Conservation (phyloP, 2,797 vertebrate genomes). For the Hemibagrus guttatus region DNA sequence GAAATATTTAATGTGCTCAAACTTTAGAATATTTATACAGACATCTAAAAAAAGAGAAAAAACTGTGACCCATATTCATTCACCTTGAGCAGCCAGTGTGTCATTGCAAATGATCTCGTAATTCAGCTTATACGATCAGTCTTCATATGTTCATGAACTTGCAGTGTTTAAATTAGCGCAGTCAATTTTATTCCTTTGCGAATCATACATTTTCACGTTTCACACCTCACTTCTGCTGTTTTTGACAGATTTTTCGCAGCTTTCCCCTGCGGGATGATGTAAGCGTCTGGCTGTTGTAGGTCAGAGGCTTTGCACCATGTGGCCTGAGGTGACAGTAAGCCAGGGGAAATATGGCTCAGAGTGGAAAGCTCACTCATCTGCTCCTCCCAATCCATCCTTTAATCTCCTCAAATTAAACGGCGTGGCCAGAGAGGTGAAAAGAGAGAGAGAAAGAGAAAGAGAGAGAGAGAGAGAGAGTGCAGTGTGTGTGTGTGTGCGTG, state of each 20-base stretch:
- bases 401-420: constrained; percentile 76
- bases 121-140: background rate
- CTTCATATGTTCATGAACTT: background rate
- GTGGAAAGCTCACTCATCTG: constrained; percentile 65
- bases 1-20: background rate
- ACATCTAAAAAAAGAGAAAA: too few species aligned
- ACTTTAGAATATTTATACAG: background rate
- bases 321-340: constrained; percentile 60
- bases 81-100: background rate
- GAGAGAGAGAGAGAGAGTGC: background rate
- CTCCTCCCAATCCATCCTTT: constrained; percentile 63
- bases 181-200: background rate
- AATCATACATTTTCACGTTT: background rate
- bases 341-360: constrained; percentile 65
- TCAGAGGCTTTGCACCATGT: constrained; percentile 58
- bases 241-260: background rate
- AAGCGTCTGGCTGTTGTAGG: constrained; percentile 33
- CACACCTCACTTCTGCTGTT: background rate
- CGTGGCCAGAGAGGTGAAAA: constrained; percentile 55
- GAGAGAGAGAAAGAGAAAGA: constrained; percentile 59
- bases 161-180: background rate
- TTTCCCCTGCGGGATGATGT: constrained; percentile 16
- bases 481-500: constrained; percentile 61
- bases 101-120: background rate
- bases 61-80: background rate